These are phyloP conservation scores for Phodopus roborovskii DNA, from an alignment of 2,113 vertebrate species.

Conservation along the genomic window DNA sequence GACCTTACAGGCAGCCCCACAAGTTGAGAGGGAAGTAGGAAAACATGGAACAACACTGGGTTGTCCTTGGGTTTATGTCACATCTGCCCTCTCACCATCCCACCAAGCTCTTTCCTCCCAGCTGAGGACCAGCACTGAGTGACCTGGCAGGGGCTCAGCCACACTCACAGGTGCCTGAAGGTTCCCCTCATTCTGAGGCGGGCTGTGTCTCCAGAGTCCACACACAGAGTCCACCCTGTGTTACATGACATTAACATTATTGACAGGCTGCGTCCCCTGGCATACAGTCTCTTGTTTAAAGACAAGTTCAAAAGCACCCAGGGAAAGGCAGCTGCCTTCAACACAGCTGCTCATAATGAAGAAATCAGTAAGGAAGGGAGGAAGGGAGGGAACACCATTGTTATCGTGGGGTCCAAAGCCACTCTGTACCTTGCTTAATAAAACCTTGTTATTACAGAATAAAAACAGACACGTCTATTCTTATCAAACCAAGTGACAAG, in stretches of 20 bases:
- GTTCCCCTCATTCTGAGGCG: no score
- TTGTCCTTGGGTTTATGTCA: background rate
- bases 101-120: accelerated
- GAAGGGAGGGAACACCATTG: background rate
- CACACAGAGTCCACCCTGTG: background rate
- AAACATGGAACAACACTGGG: background rate
- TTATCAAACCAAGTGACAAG: slow-evolving; percentile 51
- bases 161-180: background rate
- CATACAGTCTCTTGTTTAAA: background rate
- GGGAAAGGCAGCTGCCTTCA: background rate
- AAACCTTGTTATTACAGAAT: slow-evolving; percentile 65
- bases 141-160: accelerated
- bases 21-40: background rate
- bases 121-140: accelerated
- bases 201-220: background rate
- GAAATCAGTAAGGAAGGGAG: slow-evolving; percentile 58
- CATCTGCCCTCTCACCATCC: background rate
- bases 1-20: background rate
- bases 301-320: background rate
- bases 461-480: slow-evolving; percentile 35
- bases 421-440: slow-evolving; percentile 52
- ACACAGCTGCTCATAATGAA: background rate
- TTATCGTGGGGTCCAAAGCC: background rate
- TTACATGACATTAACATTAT: accelerated
- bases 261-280: accelerated